Percentiles rank a stretch among this genome's conserved stretches.
Evolutionary conservation across 2,797 vertebrate species (phyloP).

Genomic region (Coluber constrictor): DNA sequence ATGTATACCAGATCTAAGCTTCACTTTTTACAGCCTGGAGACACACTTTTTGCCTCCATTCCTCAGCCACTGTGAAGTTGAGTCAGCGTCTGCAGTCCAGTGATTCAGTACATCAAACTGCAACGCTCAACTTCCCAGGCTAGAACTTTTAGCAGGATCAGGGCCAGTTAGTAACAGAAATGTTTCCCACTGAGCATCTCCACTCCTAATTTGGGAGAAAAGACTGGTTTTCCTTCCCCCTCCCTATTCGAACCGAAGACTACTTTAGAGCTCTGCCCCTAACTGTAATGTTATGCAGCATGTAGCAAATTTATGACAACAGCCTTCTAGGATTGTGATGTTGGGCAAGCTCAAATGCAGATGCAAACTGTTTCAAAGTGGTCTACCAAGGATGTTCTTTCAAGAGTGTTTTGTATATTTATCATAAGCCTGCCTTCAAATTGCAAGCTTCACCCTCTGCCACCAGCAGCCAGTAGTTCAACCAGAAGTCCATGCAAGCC

Average conservation of each 20-base stretch:
- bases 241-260: neutral
- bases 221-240: too few species aligned
- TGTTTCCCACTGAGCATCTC: neutral
- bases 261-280: neutral
- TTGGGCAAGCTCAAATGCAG: neutral
- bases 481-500: neutral
- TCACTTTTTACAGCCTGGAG: neutral
- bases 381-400: neutral
- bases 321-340: neutral
- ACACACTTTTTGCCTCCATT: neutral
- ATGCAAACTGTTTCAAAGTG: neutral
- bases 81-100: constrained; percentile 23
- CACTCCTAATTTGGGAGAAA: neutral
- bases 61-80: constrained; percentile 5
- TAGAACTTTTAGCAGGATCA: neutral
- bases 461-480: neutral
- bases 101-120: neutral
- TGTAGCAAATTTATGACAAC: neutral
- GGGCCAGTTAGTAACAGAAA: neutral
- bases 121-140: neutral
- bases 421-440: neutral
- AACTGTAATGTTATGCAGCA: too few species aligned
- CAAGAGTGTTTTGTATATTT: too few species aligned
- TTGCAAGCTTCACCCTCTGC: neutral
- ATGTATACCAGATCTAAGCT: neutral